Base-by-base conservation (phyloP, 2,113 vertebrate genomes). In the Balaeniceps rex region DNA sequence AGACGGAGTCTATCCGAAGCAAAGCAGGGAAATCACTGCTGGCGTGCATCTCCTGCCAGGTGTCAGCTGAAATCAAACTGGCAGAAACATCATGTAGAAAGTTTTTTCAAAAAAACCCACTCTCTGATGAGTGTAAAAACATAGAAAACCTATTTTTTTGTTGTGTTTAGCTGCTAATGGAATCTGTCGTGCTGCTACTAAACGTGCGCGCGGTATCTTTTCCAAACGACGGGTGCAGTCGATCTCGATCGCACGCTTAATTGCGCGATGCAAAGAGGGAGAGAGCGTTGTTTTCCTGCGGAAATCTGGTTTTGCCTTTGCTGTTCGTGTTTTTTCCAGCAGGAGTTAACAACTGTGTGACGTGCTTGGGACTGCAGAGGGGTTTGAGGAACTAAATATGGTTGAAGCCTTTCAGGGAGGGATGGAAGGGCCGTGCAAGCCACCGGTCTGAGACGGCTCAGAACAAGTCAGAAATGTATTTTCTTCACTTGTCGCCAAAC, bases 191-290 rank as follows among this genome's bases (percentile, higher is more conserved):
- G 63, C 63, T 83, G 66, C 60, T 83, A 14, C 63, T 14, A 2
- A 46, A 38, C 0, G 34, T 31, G 16, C 12, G 0, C 10, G 60
- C 6, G 10, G 15, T 36, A 2, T 8, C 65, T 12, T 65, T 24
- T 26, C 8, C 24, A 51, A 36, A 18, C 0, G 5, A 6, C 0
- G 18, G 52, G 14, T 3, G 11, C 19, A 19, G 44, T 5, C 2
- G 58, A 47, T 8, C 51, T 28, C 7, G 3, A 49, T 54, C 51
- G 25, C 36, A 14, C 2, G 0, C 40, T 4, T 11, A 65, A 7
- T 0, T 42, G 13, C 1, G 4, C 1, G 3, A 14, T 3, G 12
- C 70, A 31, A n/a, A 3, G 28, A 23, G 46, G 18, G n/a, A 19
- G 40, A 2, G 10, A 5, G 23, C 6, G 2, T 5, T 3, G 26